Evolutionary conservation across 2,888 invertebrate genomes (phyloP).

Genomic region (Meganola albula): DNA sequence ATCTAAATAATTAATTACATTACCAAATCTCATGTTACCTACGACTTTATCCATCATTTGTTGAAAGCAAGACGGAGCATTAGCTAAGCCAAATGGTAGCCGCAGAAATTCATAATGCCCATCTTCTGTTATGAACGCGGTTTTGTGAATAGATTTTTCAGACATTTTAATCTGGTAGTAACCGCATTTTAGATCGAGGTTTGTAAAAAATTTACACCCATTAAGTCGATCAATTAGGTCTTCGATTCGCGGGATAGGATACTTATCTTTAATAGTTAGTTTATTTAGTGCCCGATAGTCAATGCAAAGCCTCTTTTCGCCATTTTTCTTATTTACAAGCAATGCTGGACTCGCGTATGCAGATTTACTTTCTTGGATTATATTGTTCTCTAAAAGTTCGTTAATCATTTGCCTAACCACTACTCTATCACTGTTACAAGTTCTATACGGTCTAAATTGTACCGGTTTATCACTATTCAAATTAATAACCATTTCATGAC

Average conservation of each 20-base stretch:
- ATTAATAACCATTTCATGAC: conserved; percentile 3
- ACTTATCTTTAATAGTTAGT: no score
- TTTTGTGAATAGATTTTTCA: conserved; percentile 3
- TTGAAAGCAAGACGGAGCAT: conserved; percentile 9
- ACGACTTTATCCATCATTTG: conserved; percentile 8
- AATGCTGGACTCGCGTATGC: no score
- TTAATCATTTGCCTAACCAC: no score
- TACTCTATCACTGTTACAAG: no score
- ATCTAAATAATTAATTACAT: conserved; percentile 6
- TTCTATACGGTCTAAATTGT: conserved; percentile 4
- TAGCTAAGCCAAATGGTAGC: conserved; percentile 6
- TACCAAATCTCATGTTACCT: neutral
- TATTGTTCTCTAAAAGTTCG: no score
- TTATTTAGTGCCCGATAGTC: no score
- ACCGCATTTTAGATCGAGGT: conserved; percentile 5
- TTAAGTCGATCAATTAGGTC: conserved; percentile 6
- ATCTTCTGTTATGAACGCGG: conserved; percentile 7
- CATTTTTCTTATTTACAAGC: no score
- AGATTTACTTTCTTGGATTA: no score
- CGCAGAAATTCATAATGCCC: conserved; percentile 6
- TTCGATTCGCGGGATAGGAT: no score
- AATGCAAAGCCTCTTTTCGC: no score
- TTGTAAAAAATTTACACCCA: conserved; percentile 1
- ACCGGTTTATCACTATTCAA: neutral
- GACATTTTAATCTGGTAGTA: conserved; percentile 4